phyloP scores from a whole-genome alignment of 1,140 invertebrate species.

The Grapholita molesta region DNA sequence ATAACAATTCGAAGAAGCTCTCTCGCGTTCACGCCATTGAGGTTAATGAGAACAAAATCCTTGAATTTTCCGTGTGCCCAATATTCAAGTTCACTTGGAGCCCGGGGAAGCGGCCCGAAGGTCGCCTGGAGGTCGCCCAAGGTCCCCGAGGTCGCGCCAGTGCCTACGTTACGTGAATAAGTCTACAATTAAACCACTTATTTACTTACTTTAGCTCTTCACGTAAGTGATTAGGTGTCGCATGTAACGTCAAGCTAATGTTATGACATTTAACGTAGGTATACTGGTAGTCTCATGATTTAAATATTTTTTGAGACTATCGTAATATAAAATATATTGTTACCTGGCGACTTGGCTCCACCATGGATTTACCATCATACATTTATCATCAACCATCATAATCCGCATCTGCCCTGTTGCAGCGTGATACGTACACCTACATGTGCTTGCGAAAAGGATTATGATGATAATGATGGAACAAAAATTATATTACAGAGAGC shows the following conservation, averaged over 20 bases:
- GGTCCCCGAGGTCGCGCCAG: slow-evolving; percentile 48
- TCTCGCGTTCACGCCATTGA: neutral
- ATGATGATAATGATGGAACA: too few relatives aligned
- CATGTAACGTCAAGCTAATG: neutral
- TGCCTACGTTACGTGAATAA: slow-evolving; percentile 21
- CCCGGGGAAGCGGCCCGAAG: slow-evolving; percentile 37
- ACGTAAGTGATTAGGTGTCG: neutral
- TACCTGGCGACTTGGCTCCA: too few relatives aligned
- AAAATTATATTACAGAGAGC: too few relatives aligned
- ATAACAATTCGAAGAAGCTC: neutral
- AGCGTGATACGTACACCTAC: too few relatives aligned
- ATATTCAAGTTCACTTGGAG: slow-evolving; percentile 40
- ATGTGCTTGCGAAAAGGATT: too few relatives aligned
- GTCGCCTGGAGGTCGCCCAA: slow-evolving; percentile 48
- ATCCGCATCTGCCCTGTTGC: too few relatives aligned
- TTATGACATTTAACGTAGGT: neutral
- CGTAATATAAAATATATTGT: too few relatives aligned
- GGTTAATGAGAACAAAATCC: neutral
- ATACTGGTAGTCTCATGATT: too few relatives aligned
- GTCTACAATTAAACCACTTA: slow-evolving; percentile 2
- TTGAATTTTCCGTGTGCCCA: slow-evolving; percentile 1
- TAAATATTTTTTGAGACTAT: too few relatives aligned
- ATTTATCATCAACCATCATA: too few relatives aligned
- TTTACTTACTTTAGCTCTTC: neutral
- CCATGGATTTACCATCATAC: too few relatives aligned